Base-by-base conservation (phyloP, 2,888 invertebrate species). In the Drosophila paranaensis region DNA sequence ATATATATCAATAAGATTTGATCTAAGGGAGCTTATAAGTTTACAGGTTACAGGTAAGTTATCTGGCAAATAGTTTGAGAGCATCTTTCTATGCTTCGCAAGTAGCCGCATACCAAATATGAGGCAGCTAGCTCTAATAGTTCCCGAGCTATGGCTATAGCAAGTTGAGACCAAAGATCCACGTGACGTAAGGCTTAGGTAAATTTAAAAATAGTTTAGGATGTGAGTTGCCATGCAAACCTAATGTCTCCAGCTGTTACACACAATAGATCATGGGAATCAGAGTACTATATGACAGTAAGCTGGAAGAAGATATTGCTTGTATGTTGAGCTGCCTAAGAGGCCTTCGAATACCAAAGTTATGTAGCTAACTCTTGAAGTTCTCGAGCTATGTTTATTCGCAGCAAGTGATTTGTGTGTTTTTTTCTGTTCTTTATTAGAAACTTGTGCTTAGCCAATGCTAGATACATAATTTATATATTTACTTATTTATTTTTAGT, bases 381-480 rank as follows among this genome's bases (percentile, higher is more conserved):
- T 27, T 27, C 27, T 27, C 27, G 27, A 27, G 27, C 0, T 27
- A 27, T 27, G 27, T 27, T 27, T 27, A 27, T 43, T 43, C 11
- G 10, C 48, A 10, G 14, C 16, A 6, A 11, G 10, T 6, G 2
- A 30, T 42, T 57, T 53, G 57, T 60, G 20, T 68, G 42, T 69
- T 56, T 48, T 65, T 73, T 55, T 54, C 9, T 35, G 48, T 16
- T 54, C 14, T 40, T 48, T 48, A 43, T 58, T 54, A 54, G 35
- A 71, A 54, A 53, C 55, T 62, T 60, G 55, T 57, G 57, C 60
- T 69, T 63, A 82, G 60, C 72, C 69, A 64, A 57, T 61, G 61
- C 60, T 51, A 68, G 60, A 54, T 85, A 61, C 48, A 63, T 67
- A 62, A 45, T 57, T 30, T 67, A 54, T 78, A 67, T 43, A 40